Conservation (phyloP, 2,888 invertebrate genomes). For the Panzeria rudis region DNA sequence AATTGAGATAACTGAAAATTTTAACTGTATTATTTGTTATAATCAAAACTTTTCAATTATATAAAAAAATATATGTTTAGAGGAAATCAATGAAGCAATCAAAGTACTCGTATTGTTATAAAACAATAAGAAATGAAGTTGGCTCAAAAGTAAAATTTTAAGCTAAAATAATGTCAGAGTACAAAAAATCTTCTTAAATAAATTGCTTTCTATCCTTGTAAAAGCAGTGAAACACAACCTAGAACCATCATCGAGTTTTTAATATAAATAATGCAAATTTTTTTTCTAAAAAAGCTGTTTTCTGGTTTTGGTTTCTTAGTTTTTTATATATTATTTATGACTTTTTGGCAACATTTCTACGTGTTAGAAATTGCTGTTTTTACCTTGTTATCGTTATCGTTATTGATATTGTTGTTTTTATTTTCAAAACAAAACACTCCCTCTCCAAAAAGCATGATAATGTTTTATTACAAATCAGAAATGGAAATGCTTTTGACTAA, state of each 20-base stretch:
- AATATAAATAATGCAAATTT: conserved; percentile 48
- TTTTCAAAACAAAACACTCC: conserved; percentile 18
- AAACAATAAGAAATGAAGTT: background rate
- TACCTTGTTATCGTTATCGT: conserved; percentile 44
- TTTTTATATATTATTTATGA: conserved; percentile 28
- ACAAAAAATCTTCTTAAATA: conserved; percentile 17
- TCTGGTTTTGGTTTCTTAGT: background rate
- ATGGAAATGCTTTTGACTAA: conserved; percentile 53
- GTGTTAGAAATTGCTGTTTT: conserved; percentile 34
- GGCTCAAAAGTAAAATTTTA: background rate
- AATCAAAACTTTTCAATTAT: too few species aligned
- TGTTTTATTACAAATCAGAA: conserved; percentile 59
- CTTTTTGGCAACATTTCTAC: conserved; percentile 45
- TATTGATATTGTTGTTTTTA: conserved; percentile 39
- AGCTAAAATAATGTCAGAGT: background rate
- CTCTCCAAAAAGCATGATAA: conserved; percentile 3
- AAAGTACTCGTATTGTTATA: background rate
- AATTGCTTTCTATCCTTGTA: conserved; percentile 16
- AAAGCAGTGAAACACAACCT: background rate
- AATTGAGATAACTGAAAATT: too few species aligned
- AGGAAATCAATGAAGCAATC: too few species aligned
- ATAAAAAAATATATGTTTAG: too few species aligned
- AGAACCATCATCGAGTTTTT: conserved; percentile 21
- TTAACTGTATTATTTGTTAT: too few species aligned
- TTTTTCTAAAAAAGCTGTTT: background rate